Evolutionary conservation across 2,888 invertebrate genomes (phyloP), one percentile per base, ranked within the genome.

Genomic region (Cremastinae sp.): DNA sequence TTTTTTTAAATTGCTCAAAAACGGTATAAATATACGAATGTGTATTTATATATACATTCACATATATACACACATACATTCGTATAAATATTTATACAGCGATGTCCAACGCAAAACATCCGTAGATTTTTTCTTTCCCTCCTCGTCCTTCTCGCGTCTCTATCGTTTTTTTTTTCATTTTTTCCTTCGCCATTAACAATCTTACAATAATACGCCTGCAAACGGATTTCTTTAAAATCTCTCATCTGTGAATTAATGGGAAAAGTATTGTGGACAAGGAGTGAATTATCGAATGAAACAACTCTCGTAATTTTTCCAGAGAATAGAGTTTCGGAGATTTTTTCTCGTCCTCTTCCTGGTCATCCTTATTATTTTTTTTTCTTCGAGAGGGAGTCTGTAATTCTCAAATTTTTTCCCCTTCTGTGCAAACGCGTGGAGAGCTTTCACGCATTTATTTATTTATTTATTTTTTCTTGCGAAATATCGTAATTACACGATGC

Each of bases 401-500:
- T 45, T 20, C 56, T 14, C 12, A 14, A 36, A 70, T 43, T 47
- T 51, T 45, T 49, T 22, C 22, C 22, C 4, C 22, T 20, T 20
- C 28, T 28, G 28, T 65, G 38, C 58, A 75, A 62, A 66, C 56
- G 74, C 62, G 76, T 80, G 80, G 78, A 79, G 81, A 80, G 53
- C 1, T 8, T 14, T 20, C 22, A 22, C 38, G 41, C 34, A 43
- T 65, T 45, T 38, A 14, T 0, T 58, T 47, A 12, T 43, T 22
- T 20, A 14, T 86, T 86, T 85, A 28, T 28, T 28, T 28, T 28
- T 28, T 28, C 5, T 28, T 28, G 28, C 83, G 84, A 86, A 85
- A 86, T 84, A 86, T 86, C 86, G 84, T 86, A 84, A 85, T 85
- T 86, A 84, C 84, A 85, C 83, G 43, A 53, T 54, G 22, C 2